Conservation (phyloP, 2,888 invertebrate species). For the Leptura quadrifasciata region DNA sequence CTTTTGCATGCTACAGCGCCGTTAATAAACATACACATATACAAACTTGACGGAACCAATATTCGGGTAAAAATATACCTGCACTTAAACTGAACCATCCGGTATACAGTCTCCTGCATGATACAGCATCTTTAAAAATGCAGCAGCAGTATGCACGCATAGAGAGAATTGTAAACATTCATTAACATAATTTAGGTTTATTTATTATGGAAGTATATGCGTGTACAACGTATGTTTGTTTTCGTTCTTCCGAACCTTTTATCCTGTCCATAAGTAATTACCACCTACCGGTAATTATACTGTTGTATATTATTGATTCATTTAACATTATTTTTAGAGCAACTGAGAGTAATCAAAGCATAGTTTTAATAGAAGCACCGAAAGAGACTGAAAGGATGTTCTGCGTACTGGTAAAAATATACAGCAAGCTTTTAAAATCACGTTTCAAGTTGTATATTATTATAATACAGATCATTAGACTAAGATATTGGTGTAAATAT, state of each 20-base stretch:
- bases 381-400: neutral
- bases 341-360: neutral
- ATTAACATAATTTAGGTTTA: conserved; percentile 20
- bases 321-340: neutral
- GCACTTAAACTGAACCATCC: neutral
- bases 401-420: neutral
- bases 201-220: conserved; percentile 4
- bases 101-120: conserved; percentile 2
- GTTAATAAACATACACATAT: no score
- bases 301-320: neutral
- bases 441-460: neutral
- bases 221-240: conserved; percentile 12
- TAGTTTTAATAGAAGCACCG: neutral
- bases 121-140: neutral
- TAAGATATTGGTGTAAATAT: neutral
- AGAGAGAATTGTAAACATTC: neutral
- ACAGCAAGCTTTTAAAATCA: neutral
- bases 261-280: neutral
- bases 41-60: no score
- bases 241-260: neutral
- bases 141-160: neutral
- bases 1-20: no score
- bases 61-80: no score
- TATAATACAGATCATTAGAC: no score
- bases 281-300: neutral